These are phyloP conservation scores for Prionace glauca DNA, from an alignment of 2,797 vertebrate genomes.

Conservation along the genomic window DNA sequence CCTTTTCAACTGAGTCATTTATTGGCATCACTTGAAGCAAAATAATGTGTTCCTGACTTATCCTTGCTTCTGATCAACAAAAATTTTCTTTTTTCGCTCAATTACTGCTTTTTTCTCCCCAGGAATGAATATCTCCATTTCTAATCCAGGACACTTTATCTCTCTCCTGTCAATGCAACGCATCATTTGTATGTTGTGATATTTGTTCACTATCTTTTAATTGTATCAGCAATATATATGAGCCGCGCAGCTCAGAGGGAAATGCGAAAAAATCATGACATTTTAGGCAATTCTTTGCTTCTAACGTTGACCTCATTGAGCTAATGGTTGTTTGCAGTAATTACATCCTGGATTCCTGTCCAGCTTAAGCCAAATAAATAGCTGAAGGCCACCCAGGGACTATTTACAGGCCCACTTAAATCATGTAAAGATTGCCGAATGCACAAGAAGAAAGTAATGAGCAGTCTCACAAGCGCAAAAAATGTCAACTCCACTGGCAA, in stretches of 20 bases:
- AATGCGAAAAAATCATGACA: neutral
- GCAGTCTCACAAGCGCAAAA: neutral
- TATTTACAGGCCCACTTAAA: neutral
- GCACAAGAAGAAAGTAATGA: neutral
- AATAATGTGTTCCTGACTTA: neutral
- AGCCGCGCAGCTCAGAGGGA: neutral
- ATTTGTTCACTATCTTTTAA: neutral
- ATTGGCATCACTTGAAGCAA: neutral
- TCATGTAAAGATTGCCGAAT: neutral
- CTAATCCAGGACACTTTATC: neutral
- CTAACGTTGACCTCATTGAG: neutral
- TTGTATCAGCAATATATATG: neutral
- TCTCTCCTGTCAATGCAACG: neutral
- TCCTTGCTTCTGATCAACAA: neutral
- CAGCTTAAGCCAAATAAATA: neutral
- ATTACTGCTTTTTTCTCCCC: neutral
- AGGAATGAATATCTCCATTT: neutral
- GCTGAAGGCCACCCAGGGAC: too few relatives aligned
- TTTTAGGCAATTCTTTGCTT: neutral
- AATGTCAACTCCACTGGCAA: neutral
- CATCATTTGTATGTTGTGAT: neutral
- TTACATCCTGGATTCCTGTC: neutral
- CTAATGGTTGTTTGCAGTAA: neutral
- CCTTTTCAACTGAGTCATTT: neutral
- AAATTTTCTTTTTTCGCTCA: neutral